Base-by-base conservation (phyloP, 2,797 vertebrate species). In the Pangasius sanitwongsei region DNA sequence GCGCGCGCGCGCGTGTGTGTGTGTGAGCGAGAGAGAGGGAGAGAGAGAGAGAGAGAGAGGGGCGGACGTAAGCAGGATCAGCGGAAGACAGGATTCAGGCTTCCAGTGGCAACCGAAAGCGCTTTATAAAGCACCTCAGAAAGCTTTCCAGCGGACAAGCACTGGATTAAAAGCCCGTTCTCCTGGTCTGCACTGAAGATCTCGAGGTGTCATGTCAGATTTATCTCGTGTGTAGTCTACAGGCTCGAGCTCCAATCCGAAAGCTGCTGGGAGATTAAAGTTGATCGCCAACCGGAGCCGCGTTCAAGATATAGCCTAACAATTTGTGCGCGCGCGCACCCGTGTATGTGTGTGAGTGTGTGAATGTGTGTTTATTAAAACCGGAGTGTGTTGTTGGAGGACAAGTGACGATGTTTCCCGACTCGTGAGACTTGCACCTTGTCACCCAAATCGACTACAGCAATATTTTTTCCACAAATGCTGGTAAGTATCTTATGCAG, bases 21-120 rank as follows among this genome's bases (percentile, higher is more conserved):
- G 70, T 25, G 37, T 25, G 92, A 94, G 92, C 93, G 90, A 85
- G 92, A 84, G 82, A 65, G 61, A 15, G 92, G 93, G 92, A 85
- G 82, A 18, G 82, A 2, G 95, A 93, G 95, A 85, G 77, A 92
- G 87, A 93, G 84, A 91, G 92, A 92, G 94, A 87, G 63, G 48
- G 37, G 41, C 90, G 91, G 87, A 72, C 92, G 88, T 91, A 93
- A 93, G 87, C 90, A 92, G 93, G 94, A 92, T 92, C 91, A 94
- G 93, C 92, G 91, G 92, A 94, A 94, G 95, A 93, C 93, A 89
- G 93, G 91, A 92, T 93, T 93, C 94, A 94, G 91, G 92, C 94
- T 92, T 93, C 90, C 85, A 91, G 90, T 91, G 84, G 89, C 89
- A 89, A 91, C 90, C 75, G 82, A 86, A 92, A 90, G 78, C 90